Percentiles rank a stretch among this genome's conserved stretches.
Evolutionary conservation across 2,888 invertebrate species (phyloP).

Genomic region (Clusia tigrina): DNA sequence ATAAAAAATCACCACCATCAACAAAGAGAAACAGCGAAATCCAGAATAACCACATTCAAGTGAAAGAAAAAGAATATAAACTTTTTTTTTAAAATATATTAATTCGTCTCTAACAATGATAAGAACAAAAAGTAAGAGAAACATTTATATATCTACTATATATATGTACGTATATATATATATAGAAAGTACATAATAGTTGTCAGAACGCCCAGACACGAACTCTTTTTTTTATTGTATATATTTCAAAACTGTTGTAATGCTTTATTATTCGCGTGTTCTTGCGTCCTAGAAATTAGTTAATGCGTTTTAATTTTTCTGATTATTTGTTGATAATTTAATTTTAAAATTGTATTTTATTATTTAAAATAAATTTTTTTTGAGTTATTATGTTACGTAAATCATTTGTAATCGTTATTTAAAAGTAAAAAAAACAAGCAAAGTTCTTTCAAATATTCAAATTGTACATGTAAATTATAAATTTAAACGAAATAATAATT

Average conservation of each 20-base stretch:
- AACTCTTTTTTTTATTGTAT: constrained; percentile 29
- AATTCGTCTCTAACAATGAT: too few species aligned
- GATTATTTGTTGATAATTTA: constrained; percentile 26
- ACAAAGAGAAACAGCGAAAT: constrained; percentile 27
- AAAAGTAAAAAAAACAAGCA: constrained; percentile 32
- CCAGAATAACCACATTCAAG: constrained; percentile 1
- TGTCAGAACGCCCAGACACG: too few species aligned
- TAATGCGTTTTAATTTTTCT: background rate
- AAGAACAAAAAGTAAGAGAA: constrained; percentile 9
- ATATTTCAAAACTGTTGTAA: constrained; percentile 32
- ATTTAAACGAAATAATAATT: constrained; percentile 12
- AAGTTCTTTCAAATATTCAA: constrained; percentile 23
- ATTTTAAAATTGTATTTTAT: constrained; percentile 51
- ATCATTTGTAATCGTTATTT: constrained; percentile 54
- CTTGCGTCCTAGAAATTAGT: constrained; percentile 22
- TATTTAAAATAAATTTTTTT: constrained; percentile 48
- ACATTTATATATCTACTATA: constrained; percentile 5
- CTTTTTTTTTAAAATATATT: too few species aligned
- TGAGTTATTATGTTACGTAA: constrained; percentile 33
- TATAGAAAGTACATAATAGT: constrained; percentile 24
- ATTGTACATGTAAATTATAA: constrained; percentile 18
- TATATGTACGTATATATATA: constrained; percentile 11
- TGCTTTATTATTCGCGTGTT: constrained; percentile 35
- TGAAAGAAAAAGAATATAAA: constrained; percentile 10
- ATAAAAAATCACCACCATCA: constrained; percentile 27